phyloP scores from a whole-genome alignment of 53 echinoderm and acorn worm species.

The Apostichopus leukothele region DNA sequence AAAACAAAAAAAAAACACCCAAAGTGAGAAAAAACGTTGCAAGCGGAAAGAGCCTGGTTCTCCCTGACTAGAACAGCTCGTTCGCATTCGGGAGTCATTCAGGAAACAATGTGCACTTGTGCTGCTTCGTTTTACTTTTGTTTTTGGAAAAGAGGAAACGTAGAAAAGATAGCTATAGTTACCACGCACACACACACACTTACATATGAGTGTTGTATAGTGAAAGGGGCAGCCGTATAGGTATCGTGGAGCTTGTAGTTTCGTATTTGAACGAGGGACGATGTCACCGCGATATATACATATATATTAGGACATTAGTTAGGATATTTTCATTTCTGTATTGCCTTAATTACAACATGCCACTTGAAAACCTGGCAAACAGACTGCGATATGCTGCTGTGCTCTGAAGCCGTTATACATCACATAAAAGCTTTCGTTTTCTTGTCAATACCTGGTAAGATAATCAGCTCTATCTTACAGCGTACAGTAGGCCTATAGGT shows the following conservation, averaged over 20 bases:
- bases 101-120: slow-evolving; percentile 45
- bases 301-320: too few relatives aligned
- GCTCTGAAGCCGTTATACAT: too few relatives aligned
- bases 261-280: too few relatives aligned
- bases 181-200: background rate
- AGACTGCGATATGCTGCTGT: too few relatives aligned
- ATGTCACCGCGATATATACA: too few relatives aligned
- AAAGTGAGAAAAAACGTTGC: background rate
- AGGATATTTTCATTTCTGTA: too few relatives aligned
- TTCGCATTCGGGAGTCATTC: slow-evolving; percentile 10
- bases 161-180: slow-evolving; percentile 32
- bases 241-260: too few relatives aligned
- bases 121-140: slow-evolving; percentile 39
- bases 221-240: background rate
- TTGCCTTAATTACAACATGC: too few relatives aligned
- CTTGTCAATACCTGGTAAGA: background rate
- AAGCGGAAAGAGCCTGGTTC: slow-evolving; percentile 42
- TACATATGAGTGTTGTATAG: background rate
- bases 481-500: background rate
- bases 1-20: background rate
- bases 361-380: too few relatives aligned
- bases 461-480: background rate
- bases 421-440: background rate
- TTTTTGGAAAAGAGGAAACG: slow-evolving; percentile 29
- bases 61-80: background rate